Evolutionary conservation across 2,888 invertebrate genomes (phyloP), one percentile per base, ranked within the genome.

Genomic region (Synanthedon andrenaeformis): DNA sequence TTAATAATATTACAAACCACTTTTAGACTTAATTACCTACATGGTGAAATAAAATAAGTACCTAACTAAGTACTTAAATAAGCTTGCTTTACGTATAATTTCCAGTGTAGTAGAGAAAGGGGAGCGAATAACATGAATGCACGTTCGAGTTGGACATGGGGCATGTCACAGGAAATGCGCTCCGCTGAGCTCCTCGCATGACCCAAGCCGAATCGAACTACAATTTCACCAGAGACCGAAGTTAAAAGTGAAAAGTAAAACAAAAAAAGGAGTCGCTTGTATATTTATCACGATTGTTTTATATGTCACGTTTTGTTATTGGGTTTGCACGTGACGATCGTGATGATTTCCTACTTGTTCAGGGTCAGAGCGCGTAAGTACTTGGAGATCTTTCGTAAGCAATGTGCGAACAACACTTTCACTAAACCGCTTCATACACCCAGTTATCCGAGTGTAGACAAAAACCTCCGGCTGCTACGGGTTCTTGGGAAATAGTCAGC

Each of bases 151-250:
- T 56, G 59, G 61, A 59, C 51, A 53, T 62, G 63, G 64, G 45
- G 68, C 75, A 72, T 74, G 76, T 73, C 73, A 70, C 76, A 79
- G 84, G 85, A 85, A 80, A 66, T 69, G 72, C 83, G 84, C 77
- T 83, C 74, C 74, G 80, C 60, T 82, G 79, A 65, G 65, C 70
- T 61, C 65, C 64, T 67, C 35, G 35, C 35, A 35, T 35, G 35
- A 35, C 35, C 35, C 35, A 35, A 35, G 35, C 35, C 6, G 35
- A 35, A 10, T 35, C 35, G 35, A 35, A 35, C 10, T 35, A 35
- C 6, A 10, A 35, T 35, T 35, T 35, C 35, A 35, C 35, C 35
- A 8, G 10, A 35, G 35, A 2, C 10, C 35, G 8, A 35, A 35
- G 10, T 35, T 35, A 35, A 23, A 23, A 35, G 35, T 35, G 35